Base-by-base conservation (phyloP, 2,888 invertebrate genomes). In the Euzetes globulus region DNA sequence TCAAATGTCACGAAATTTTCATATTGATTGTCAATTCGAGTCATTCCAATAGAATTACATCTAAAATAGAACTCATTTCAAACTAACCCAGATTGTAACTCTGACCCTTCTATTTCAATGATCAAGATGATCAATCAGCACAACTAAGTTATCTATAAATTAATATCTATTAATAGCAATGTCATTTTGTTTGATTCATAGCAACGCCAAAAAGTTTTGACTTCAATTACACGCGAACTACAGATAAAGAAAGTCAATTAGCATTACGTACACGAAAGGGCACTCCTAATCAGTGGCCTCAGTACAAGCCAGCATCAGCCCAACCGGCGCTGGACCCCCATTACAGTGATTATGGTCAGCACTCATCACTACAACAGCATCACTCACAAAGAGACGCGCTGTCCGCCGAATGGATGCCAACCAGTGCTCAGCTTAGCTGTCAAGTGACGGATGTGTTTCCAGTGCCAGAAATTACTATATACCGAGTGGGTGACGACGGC, bases 401-500 rank as follows among this genome's bases (percentile, higher is more conserved):
- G 65, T 65, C 65, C 22, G 70, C 65, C 22, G 70, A 70, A 70
- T 70, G 70, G 70, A 45, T 25, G 75, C 76, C 76, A 17, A 72
- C 74, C 47, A 72, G 73, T 50, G 77, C 75, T n/a, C 76, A 74
- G 50, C 72, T 78, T 17, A 77, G 74, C 37, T 79, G 79, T 73
- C 77, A 78, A 60, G 78, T 78, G 33, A 77, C 76, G 47, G 78
- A 78, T 45, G 79, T 79, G 71, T 79, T 77, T 75, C 79, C 79
- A 52, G 68, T 77, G 76, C 79, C 79, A 55, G 77, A 78, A 75
- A 76, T 79, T 72, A 76, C 76, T 9, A 77, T 79, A 45, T 77
- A 78, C 58, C 77, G 77, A 25, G 47, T 70, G 7, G 45, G 47
- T 47, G 70, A 70, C 15, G 47, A 45, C 17, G 70, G n/a, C 17